Conservation (phyloP, 1,140 invertebrate genomes). For the Plutomurus gul region DNA sequence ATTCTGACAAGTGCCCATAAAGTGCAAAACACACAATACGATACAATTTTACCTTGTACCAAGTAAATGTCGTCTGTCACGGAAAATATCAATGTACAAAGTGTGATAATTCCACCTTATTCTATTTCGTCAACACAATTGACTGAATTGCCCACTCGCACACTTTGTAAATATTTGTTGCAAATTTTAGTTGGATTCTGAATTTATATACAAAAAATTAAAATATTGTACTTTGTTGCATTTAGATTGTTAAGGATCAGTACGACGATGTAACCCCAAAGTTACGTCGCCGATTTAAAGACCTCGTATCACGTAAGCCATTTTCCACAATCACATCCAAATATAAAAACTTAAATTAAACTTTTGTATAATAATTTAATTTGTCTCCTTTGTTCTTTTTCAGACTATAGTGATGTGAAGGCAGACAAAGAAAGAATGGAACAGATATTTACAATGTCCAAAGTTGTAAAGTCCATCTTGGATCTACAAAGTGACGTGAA, state of each 20-base stretch:
- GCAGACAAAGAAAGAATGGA: conserved; percentile 72
- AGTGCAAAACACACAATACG: too few species aligned
- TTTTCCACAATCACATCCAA: background rate
- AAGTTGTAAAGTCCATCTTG: conserved; percentile 71
- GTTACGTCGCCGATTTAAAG: conserved; percentile 74
- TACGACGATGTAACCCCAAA: conserved; percentile 70
- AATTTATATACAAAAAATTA: background rate
- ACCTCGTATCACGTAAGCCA: conserved; percentile 85
- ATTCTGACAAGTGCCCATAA: too few species aligned
- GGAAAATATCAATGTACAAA: too few species aligned
- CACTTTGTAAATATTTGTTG: background rate
- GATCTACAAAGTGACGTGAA: conserved; percentile 52
- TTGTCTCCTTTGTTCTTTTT: conserved; percentile 55
- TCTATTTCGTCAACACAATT: too few species aligned
- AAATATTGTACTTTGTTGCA: too few species aligned
- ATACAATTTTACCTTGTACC: too few species aligned
- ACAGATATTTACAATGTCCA: conserved; percentile 71
- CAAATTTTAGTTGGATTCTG: background rate
- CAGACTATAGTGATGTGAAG: conserved; percentile 79
- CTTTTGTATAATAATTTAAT: conserved; percentile 44
- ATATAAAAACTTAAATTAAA: background rate
- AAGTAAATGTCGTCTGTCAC: too few species aligned
- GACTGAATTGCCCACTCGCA: too few species aligned
- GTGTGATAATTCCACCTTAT: too few species aligned
- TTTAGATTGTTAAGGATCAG: conserved; percentile 66